phyloP scores from a whole-genome alignment of 2,888 invertebrate species.

The Nycteola revayana region DNA sequence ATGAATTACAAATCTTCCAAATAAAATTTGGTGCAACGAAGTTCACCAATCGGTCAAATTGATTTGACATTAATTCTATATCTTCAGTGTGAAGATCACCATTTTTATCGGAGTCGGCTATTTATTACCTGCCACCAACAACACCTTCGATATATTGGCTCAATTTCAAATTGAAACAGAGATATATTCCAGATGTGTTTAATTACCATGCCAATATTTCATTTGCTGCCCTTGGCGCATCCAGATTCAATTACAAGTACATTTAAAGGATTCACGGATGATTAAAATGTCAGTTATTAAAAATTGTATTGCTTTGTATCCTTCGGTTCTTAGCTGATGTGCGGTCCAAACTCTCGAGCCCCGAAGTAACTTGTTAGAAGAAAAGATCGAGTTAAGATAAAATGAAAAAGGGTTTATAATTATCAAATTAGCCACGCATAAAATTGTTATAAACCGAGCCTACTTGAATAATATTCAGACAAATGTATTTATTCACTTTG shows the following conservation, averaged over 20 bases:
- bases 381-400: slow-evolving; percentile 6
- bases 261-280: slow-evolving; percentile 31
- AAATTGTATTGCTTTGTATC: slow-evolving; percentile 20
- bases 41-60: too few relatives aligned
- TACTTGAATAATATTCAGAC: slow-evolving; percentile 13
- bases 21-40: too few relatives aligned
- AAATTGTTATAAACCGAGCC: slow-evolving; percentile 2
- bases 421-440: slow-evolving; percentile 5
- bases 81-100: too few relatives aligned
- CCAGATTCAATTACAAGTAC: slow-evolving; percentile 41
- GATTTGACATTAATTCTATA: too few relatives aligned
- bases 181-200: slow-evolving; percentile 26
- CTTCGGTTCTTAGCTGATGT: slow-evolving; percentile 10
- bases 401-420: slow-evolving; percentile 3
- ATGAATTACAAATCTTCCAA: too few relatives aligned
- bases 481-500: slow-evolving; percentile 10
- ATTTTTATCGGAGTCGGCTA: slow-evolving; percentile 26
- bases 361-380: slow-evolving; percentile 7
- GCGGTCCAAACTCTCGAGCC: slow-evolving; percentile 1
- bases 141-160: slow-evolving; percentile 27
- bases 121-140: slow-evolving; percentile 21
- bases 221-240: slow-evolving; percentile 32
- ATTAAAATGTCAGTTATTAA: slow-evolving; percentile 38
- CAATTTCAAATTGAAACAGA: slow-evolving; percentile 32
- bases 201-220: slow-evolving; percentile 35